phyloP scores from a whole-genome alignment of 2,888 invertebrate species.

The Cyclophora punctaria region DNA sequence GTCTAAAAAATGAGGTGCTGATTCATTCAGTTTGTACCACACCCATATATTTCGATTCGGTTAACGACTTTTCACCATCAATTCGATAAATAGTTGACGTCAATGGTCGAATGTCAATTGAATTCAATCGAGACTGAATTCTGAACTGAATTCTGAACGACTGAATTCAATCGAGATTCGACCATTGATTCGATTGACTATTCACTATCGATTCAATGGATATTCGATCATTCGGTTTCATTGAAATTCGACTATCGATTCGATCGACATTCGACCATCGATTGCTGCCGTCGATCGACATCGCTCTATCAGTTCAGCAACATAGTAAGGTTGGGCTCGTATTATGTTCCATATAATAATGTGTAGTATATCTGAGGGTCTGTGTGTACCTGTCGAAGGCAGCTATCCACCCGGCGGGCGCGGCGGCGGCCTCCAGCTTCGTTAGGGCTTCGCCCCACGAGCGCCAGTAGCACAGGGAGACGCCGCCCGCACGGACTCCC shows the following conservation, averaged over 20 bases:
- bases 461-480: slow-evolving; percentile 55
- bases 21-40: no score
- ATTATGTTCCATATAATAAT: background rate
- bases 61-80: no score
- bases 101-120: background rate
- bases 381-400: slow-evolving; percentile 78
- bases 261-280: background rate
- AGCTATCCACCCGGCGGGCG: slow-evolving; percentile 77
- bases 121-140: no score
- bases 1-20: no score
- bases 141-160: no score
- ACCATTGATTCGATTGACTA: no score
- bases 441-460: slow-evolving; percentile 57
- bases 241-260: background rate
- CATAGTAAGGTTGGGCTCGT: background rate
- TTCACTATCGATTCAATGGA: no score
- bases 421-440: slow-evolving; percentile 73
- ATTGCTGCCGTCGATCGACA: no score
- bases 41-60: no score
- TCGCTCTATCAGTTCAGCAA: background rate
- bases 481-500: slow-evolving; percentile 71
- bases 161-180: no score
- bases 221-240: no score
- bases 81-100: background rate
- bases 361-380: slow-evolving; percentile 1